phyloP scores from a whole-genome alignment of 1,140 invertebrate species.

The Hycleus phaleratus region DNA sequence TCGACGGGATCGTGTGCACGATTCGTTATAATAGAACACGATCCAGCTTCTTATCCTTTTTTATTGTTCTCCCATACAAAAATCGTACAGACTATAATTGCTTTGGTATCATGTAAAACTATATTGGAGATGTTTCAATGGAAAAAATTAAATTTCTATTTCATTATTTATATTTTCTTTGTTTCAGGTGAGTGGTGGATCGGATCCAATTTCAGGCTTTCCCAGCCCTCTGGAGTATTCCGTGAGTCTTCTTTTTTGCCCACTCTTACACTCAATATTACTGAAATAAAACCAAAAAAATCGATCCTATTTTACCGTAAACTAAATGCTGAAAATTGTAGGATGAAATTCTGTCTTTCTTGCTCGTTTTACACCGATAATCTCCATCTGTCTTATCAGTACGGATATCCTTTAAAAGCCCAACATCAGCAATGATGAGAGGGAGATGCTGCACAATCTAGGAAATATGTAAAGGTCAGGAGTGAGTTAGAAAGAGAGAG shows the following conservation, averaged over 20 bases:
- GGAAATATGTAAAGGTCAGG: too few relatives aligned
- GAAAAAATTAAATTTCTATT: too few relatives aligned
- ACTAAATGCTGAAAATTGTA: too few relatives aligned
- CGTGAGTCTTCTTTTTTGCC: too few relatives aligned
- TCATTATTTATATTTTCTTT: not conserved
- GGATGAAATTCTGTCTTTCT: too few relatives aligned
- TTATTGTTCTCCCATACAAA: not conserved
- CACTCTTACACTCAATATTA: too few relatives aligned
- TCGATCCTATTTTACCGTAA: too few relatives aligned
- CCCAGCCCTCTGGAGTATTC: too few relatives aligned
- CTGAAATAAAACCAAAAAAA: too few relatives aligned
- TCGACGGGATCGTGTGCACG: slow-evolving; percentile 11
- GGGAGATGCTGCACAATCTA: not conserved
- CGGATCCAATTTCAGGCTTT: too few relatives aligned
- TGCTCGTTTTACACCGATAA: slow-evolving; percentile 13
- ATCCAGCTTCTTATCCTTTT: slow-evolving; percentile 10
- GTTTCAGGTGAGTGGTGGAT: slow-evolving; percentile 5
- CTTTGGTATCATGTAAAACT: not conserved
- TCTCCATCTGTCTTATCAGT: slow-evolving; percentile 9
- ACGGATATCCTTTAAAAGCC: slow-evolving; percentile 5
- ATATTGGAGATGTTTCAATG: not conserved
- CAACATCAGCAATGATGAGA: not conserved
- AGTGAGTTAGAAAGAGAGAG: too few relatives aligned
- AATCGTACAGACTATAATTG: slow-evolving; percentile 8
- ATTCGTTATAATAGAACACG: slow-evolving; percentile 10